phyloP scores from a whole-genome alignment of 2,797 vertebrate genomes.

The Arrhamphus sclerolepis region DNA sequence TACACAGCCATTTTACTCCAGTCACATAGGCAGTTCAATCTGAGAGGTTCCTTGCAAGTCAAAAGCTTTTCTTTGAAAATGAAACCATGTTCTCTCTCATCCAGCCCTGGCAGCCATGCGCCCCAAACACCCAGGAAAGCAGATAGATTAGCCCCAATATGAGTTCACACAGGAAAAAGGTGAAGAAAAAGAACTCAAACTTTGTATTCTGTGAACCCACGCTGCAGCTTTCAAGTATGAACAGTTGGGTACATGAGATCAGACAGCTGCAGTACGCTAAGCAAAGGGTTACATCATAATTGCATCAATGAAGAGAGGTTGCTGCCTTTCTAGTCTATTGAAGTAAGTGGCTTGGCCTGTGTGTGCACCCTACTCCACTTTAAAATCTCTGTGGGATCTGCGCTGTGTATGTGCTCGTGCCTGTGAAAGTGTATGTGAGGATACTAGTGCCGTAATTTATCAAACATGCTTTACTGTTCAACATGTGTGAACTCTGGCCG shows the following conservation, averaged over 20 bases:
- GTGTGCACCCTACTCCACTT: conserved; percentile 19
- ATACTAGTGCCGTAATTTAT: conserved; percentile 3
- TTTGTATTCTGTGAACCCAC: conserved; percentile 17
- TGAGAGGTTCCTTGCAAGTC: conserved; percentile 8
- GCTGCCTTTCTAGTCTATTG: conserved; percentile 30
- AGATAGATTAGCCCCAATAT: neutral
- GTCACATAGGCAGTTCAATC: conserved; percentile 15
- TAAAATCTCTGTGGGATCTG: conserved; percentile 38
- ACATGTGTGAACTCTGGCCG: conserved; percentile 2
- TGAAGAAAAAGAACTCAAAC: neutral
- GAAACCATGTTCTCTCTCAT: neutral
- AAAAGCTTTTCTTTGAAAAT: conserved; percentile 1
- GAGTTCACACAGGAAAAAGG: conserved; percentile 3
- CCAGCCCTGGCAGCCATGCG: neutral
- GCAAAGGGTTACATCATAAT: conserved; percentile 46
- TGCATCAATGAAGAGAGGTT: conserved; percentile 51
- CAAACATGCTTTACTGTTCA: neutral
- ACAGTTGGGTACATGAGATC: conserved; percentile 27
- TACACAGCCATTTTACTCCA: conserved; percentile 21
- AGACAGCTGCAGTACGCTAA: conserved; percentile 23
- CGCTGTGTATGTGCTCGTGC: neutral
- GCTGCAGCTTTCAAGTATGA: conserved; percentile 23
- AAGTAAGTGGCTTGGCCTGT: conserved; percentile 36
- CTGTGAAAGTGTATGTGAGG: neutral
- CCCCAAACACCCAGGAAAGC: neutral